phyloP scores from a whole-genome alignment of 2,888 invertebrate species.

The Pristionchus fissidentatus region DNA sequence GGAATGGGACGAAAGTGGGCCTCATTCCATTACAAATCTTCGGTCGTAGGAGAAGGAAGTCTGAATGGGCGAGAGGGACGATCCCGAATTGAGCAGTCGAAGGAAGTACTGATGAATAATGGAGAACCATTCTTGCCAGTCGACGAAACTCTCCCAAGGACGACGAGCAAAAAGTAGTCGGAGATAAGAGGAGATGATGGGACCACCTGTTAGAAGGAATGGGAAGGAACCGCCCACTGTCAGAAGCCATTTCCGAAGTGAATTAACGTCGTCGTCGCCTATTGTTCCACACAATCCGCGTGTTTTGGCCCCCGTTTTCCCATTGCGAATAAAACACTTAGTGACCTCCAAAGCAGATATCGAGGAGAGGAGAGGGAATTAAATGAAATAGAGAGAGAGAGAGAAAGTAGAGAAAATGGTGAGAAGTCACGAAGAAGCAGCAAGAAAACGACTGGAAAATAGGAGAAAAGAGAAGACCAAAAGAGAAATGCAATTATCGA shows the following conservation, averaged over 20 bases:
- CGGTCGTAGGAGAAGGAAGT: too few relatives aligned
- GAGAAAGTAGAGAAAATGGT: not conserved
- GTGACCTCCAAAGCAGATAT: constrained; percentile 37
- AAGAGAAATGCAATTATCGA: constrained; percentile 30
- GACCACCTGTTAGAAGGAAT: not conserved
- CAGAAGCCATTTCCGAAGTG: too few relatives aligned
- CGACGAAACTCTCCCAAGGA: not conserved
- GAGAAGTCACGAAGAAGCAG: constrained; percentile 28
- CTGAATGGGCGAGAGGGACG: constrained; percentile 21
- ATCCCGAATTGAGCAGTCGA: not conserved
- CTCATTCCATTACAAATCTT: constrained; percentile 40
- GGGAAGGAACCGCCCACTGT: too few relatives aligned
- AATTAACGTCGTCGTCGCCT: too few relatives aligned
- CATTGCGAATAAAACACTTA: too few relatives aligned
- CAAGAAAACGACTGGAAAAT: constrained; percentile 15
- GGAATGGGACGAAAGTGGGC: not conserved
- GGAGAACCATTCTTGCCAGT: not conserved
- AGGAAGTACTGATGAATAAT: constrained; percentile 5
- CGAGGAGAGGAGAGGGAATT: constrained; percentile 29
- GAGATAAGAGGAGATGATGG: constrained; percentile 9
- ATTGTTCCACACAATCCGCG: not conserved
- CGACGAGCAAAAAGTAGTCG: not conserved
- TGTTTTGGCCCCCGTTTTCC: too few relatives aligned
- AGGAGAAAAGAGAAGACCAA: constrained; percentile 26
- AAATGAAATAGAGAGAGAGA: constrained; percentile 41